Conservation (phyloP, 2,888 invertebrate species). For the Mythimna albipuncta region DNA sequence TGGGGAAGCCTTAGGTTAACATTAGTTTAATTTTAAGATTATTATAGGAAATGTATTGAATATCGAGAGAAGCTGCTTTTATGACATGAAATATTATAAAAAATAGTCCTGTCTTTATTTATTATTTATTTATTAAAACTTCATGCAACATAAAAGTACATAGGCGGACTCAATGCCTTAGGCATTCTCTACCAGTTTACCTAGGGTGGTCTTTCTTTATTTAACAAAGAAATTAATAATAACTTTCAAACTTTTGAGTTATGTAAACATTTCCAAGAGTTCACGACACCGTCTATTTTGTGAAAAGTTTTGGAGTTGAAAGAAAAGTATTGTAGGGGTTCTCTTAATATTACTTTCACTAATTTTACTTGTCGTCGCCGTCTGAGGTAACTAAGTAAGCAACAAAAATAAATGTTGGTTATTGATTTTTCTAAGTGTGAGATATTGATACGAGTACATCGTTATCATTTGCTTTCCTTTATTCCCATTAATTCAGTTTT, state of each 20-base stretch:
- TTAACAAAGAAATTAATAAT: constrained; percentile 18
- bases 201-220: neutral
- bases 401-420: neutral
- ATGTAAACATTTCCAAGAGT: constrained; percentile 18
- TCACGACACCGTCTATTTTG: constrained; percentile 6
- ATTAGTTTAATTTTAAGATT: neutral
- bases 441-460: neutral
- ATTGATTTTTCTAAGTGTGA: neutral
- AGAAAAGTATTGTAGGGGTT: constrained; percentile 16
- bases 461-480: neutral
- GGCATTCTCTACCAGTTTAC: too few species aligned
- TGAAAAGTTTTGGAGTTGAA: constrained; percentile 17
- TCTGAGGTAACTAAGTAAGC: neutral
- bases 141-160: too few species aligned
- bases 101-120: neutral
- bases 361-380: neutral
- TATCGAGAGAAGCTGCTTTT: constrained; percentile 1
- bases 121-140: neutral
- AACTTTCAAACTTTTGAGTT: constrained; percentile 20
- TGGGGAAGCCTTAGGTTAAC: neutral
- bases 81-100: neutral
- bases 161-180: too few species aligned
- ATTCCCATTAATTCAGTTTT: neutral
- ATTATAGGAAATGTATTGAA: neutral
- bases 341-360: neutral